Base-by-base conservation (phyloP, 2,888 invertebrate species). In the Leucophora obtusa region DNA sequence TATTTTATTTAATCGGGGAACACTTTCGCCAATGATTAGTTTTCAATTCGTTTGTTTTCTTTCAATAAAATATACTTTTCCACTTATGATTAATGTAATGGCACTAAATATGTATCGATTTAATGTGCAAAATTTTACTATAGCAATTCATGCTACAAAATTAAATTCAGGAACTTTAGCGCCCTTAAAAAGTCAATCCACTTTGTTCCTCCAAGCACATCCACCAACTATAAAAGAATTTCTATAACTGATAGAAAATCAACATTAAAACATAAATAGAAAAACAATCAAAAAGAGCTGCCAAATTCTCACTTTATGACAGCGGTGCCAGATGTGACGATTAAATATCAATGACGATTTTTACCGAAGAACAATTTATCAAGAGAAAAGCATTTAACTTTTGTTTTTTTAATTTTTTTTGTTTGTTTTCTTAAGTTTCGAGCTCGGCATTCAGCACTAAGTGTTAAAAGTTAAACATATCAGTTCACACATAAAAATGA, bases 231-330 rank as follows among this genome's bases (percentile, higher is more conserved):
- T 59, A n/a, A 71, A 63, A 18, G 15, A 17, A 43, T n/a, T 65
- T 66, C 47, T 28, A 47, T 33, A 71, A 77, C 43, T 72, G 2
- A 15, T 28, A 62, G 54, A 68, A 73, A 68, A 68, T 78, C 24
- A 68, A 69, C 56, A 68, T 21, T 38, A 79, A 76, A 62, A 17
- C 18, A 62, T 14, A 62, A 53, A 15, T 33, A 66, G 11, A 62
- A 79, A 79, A 82, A 82, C 76, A 79, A 77, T 73, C 9, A 59
- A 50, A 4, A 33, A 76, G 66, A n/a, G 83, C 47, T 76, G 76
- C 76, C 50, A 59, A 15, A 24, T 24, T 43, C 63, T 50, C 4
- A 21, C 4, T 21, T 21, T 21, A 4, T 4, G n/a, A n/a, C n/a
- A n/a, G n/a, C n/a, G n/a, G n/a, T n/a, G n/a, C n/a, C n/a, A n/a